phyloP scores from a whole-genome alignment of 2,888 invertebrate species.

The Julus scanicus region DNA sequence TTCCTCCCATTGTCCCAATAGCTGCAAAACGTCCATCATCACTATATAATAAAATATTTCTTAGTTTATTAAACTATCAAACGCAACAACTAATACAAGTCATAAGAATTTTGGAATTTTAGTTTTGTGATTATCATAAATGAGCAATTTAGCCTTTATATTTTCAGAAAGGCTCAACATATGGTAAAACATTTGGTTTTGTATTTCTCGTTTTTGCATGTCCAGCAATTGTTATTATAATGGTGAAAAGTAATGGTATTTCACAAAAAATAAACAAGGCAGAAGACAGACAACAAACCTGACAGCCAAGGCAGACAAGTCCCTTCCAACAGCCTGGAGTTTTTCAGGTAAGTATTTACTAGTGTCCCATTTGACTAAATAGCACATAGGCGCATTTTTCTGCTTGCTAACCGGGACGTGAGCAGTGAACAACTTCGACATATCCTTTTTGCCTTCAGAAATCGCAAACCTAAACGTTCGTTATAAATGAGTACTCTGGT shows the following conservation, averaged over 20 bases:
- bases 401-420: slow-evolving; percentile 82
- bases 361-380: slow-evolving; percentile 83
- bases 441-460: slow-evolving; percentile 75
- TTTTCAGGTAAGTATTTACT: slow-evolving; percentile 72
- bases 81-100: neutral
- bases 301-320: slow-evolving; percentile 84
- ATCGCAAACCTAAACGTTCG: slow-evolving; percentile 68
- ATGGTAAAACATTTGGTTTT: no score
- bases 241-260: no score
- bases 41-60: slow-evolving; percentile 65
- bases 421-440: slow-evolving; percentile 74
- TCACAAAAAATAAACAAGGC: no score
- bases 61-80: no score
- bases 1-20: slow-evolving; percentile 93
- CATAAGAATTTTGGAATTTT: neutral
- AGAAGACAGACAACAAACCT: slow-evolving; percentile 63
- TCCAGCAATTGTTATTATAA: no score
- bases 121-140: no score
- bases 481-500: neutral
- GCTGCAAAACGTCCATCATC: slow-evolving; percentile 93
- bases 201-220: no score
- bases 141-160: no score
- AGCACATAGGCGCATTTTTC: slow-evolving; percentile 69
- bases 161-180: no score
- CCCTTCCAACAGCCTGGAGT: slow-evolving; percentile 73